These are phyloP conservation scores for Bicyclus anynana DNA, from an alignment of 1,140 invertebrate species.

Conservation along the genomic window DNA sequence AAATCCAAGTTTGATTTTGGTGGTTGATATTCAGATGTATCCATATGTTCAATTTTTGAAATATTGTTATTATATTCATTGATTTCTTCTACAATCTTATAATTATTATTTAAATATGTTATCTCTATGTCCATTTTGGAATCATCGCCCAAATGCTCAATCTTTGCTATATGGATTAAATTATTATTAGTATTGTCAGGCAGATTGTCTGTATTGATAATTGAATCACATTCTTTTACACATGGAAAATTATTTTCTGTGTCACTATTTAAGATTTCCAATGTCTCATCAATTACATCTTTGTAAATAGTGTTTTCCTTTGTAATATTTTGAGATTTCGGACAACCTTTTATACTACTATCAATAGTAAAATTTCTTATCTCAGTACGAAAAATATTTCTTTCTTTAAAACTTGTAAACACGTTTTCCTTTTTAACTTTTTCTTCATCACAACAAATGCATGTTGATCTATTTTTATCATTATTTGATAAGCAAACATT, in stretches of 20 bases:
- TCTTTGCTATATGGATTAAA: neutral
- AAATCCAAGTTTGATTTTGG: neutral
- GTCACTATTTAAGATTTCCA: neutral
- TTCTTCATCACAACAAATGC: slow-evolving; percentile 30
- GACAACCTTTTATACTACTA: neutral
- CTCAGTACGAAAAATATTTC: neutral
- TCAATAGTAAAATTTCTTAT: neutral
- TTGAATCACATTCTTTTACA: no score
- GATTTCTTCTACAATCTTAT: neutral
- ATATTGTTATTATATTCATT: neutral
- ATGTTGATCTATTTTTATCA: slow-evolving; percentile 25
- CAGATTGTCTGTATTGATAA: neutral
- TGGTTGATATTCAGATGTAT: neutral
- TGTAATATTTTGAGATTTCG: neutral
- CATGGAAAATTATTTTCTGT: no score
- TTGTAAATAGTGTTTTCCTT: neutral
- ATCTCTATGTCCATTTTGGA: slow-evolving; percentile 25
- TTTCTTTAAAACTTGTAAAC: neutral
- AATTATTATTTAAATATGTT: neutral
- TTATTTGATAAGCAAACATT: slow-evolving; percentile 40
- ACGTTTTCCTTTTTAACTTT: neutral
- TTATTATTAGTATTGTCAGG: neutral
- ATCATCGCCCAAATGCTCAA: neutral
- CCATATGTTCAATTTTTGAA: slow-evolving; percentile 11
- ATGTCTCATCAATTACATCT: neutral